Evolutionary conservation across 2,797 vertebrate genomes (phyloP), one percentile per base, ranked within the genome.

Genomic region (Zenarchopterus dispar): DNA sequence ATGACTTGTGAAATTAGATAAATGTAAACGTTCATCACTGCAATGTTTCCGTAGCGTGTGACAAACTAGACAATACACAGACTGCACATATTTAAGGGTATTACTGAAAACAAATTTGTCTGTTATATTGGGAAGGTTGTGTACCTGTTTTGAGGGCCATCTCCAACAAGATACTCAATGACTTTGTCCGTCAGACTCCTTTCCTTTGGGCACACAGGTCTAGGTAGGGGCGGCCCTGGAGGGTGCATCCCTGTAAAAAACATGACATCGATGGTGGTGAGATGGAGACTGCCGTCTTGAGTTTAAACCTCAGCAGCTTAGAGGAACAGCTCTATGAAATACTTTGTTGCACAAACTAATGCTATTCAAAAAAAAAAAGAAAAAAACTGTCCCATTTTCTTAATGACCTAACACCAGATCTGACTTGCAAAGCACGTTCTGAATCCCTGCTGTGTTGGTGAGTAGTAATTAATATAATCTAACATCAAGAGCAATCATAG

Each of bases 141-240:
- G 88, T 92, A 99, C 97, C 97, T 97, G 94, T 99, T 99, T 82
- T 97, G 96, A 84, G 97, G 97, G 47, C 97, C 97, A 85, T 99
- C 97, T 56, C 98, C 97, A 83, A 99, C 97, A 77, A 99, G 94
- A 91, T 97, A 99, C 79, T 99, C 98, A 84, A 99, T 91, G 90
- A 99, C 86, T 93, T 96, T 94, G 89, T 99, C 97, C 91, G 98
- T 72, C 21, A 95, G 87, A 44, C 97, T 94, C 84, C 97, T 93
- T 66, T 99, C 96, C 84, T 95, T 91, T 44, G 97, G 97, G 83
- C 98, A 93, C 80, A 99, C 85, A 47, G 97, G 96, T 87, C 97
- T 95, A 91, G 95, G 94, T 84, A 99, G 90, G 43, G 98, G 97
- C 43, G 97, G 97, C 31, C 98, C 98, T 43, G 97, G 98, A 80